Base-by-base conservation (phyloP, 2,888 invertebrate genomes). In the Zele albiditarsus region DNA sequence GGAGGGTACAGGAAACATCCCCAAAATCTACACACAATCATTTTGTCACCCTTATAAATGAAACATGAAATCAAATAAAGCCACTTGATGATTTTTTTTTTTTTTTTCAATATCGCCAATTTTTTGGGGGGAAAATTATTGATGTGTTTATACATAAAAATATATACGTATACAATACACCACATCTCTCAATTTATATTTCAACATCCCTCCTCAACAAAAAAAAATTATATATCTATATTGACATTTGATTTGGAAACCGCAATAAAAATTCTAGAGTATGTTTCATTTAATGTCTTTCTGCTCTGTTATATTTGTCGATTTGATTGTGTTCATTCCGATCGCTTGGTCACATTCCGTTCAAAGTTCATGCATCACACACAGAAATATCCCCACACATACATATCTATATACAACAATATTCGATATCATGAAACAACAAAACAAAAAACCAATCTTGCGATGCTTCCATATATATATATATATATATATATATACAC, bases 251-350 rank as follows among this genome's bases (percentile, higher is more conserved):
- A 20, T 20, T 53, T 53, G 20, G 20, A 78, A 76, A 79, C 74
- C 71, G 77, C 82, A 83, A 84, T 83, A 20, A 81, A 85, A 85
- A 86, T 84, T 84, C 81, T 82, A 75, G 74, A 73, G 80, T 79
- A 79, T 76, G 76, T 79, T 79, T 78, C 78, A 78, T 74, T 69
- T n/a, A 49, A n/a, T 46, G 46, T 49, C 28, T 27, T 68, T 33
- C 28, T 20, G 20, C 53, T 53, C 8, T 53, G 53, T 53, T 53
- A 10, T n/a, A 53, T 57, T 53, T 53, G 28, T 53, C 68, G n/a
- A 53, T 49, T 12, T 28, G 42, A 27, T 67, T 27, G 28, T 67
- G 49, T 67, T 49, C 67, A 67, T 67, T 67, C 28, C 49, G 49
- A 67, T 67, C 49, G 27, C 27, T 53, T 46, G 23, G 16, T 31